phyloP scores from a whole-genome alignment of 2,888 invertebrate species.

The Cheilosia grossa region DNA sequence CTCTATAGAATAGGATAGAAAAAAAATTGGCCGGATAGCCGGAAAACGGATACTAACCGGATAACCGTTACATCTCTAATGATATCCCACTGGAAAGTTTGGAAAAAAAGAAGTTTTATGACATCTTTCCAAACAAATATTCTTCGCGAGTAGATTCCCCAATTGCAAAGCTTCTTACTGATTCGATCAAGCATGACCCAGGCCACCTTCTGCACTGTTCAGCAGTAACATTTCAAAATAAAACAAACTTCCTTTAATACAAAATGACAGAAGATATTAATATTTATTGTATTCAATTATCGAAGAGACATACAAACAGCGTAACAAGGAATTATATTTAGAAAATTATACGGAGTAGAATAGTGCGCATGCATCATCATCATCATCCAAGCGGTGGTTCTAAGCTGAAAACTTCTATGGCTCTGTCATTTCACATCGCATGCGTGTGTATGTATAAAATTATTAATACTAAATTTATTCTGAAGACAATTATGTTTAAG shows the following conservation, averaged over 20 bases:
- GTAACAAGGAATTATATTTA: slow-evolving; percentile 15
- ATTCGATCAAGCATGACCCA: no score
- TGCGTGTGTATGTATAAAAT: slow-evolving; percentile 48
- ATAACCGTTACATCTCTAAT: no score
- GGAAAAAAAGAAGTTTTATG: no score
- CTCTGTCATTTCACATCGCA: slow-evolving; percentile 49
- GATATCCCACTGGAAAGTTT: neutral
- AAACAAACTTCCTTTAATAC: slow-evolving; percentile 20
- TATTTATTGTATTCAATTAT: slow-evolving; percentile 54
- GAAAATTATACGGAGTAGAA: neutral
- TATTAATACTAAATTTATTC: slow-evolving; percentile 62
- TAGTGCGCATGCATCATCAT: slow-evolving; percentile 39
- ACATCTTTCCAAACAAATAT: neutral
- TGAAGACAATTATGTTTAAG: slow-evolving; percentile 48
- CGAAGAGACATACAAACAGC: slow-evolving; percentile 30
- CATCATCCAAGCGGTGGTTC: slow-evolving; percentile 57
- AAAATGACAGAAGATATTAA: slow-evolving; percentile 58
- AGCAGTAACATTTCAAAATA: neutral
- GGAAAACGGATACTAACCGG: no score
- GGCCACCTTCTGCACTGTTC: no score
- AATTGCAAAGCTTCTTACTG: no score
- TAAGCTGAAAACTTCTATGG: slow-evolving; percentile 24
- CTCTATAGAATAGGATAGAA: no score
- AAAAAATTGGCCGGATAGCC: no score
- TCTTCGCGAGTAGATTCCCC: no score